Percentiles rank a stretch among this genome's conserved stretches.
These are phyloP conservation scores for Conus ventricosus DNA, from an alignment of 1,140 invertebrate genomes.

Conservation along the genomic window DNA sequence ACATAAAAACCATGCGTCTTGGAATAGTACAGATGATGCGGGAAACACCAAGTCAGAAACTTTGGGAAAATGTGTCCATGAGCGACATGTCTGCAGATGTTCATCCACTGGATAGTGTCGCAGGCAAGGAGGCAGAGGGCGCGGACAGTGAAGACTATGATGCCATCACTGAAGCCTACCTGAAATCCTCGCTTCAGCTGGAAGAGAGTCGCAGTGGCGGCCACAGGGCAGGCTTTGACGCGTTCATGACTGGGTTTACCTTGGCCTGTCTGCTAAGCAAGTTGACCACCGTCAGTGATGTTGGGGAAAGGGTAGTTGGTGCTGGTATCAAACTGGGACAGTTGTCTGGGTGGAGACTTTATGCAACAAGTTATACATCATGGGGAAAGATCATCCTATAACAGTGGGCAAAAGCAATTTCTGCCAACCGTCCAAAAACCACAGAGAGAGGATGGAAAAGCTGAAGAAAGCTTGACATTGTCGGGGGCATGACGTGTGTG, in stretches of 20 bases:
- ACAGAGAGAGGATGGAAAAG: constrained; percentile 61
- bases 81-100: background rate
- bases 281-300: constrained; percentile 45
- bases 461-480: constrained; percentile 15
- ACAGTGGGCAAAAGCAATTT: constrained; percentile 70
- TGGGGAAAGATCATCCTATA: constrained; percentile 73
- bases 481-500: no score
- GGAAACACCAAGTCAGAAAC: background rate
- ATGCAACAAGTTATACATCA: constrained; percentile 71
- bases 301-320: constrained; percentile 30
- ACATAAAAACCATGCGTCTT: background rate
- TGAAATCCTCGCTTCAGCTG: constrained; percentile 20
- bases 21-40: background rate
- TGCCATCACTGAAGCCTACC: constrained; percentile 16
- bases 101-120: background rate
- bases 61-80: background rate
- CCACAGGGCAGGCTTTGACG: constrained; percentile 76
- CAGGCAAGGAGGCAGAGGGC: background rate
- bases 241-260: constrained; percentile 77
- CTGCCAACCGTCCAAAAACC: constrained; percentile 65
- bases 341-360: constrained; percentile 51
- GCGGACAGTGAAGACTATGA: background rate
- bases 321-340: constrained; percentile 37
- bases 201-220: constrained; percentile 43
- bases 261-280: constrained; percentile 66